Evolutionary conservation across 2,113 vertebrate genomes (phyloP).

Genomic region (Campylorhamphus procurvoides): DNA sequence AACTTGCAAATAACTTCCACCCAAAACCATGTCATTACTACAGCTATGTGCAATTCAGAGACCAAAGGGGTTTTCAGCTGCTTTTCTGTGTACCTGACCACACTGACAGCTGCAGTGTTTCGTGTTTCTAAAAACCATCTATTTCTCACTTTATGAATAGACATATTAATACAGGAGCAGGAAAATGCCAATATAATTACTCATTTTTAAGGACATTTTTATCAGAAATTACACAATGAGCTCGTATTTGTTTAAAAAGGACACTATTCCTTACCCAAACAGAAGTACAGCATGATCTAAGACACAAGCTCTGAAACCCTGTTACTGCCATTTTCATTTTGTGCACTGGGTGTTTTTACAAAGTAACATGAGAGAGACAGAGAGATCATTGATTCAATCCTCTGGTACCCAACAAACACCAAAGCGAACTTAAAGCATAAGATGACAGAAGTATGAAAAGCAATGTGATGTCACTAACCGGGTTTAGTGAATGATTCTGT

Average conservation of each 20-base stretch:
- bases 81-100: background rate
- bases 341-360: background rate
- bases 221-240: background rate
- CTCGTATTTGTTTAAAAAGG: background rate
- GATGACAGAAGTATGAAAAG: slow-evolving; percentile 79
- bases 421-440: slow-evolving; percentile 82
- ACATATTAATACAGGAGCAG: background rate
- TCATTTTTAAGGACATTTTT: background rate
- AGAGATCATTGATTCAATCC: slow-evolving; percentile 86
- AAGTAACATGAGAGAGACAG: background rate
- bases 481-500: slow-evolving; percentile 70
- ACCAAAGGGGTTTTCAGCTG: background rate
- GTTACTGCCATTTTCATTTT: background rate
- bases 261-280: background rate
- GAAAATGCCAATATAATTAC: background rate
- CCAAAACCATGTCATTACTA: background rate
- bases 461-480: slow-evolving; percentile 81
- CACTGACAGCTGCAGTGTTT: background rate
- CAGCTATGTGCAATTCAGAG: background rate
- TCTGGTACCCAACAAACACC: slow-evolving; percentile 68
- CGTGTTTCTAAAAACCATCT: background rate
- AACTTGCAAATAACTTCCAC: background rate
- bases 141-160: background rate
- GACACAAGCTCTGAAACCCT: background rate
- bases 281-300: background rate